Conservation (phyloP, 1,140 invertebrate genomes). For the Trigoniulus corallinus region DNA sequence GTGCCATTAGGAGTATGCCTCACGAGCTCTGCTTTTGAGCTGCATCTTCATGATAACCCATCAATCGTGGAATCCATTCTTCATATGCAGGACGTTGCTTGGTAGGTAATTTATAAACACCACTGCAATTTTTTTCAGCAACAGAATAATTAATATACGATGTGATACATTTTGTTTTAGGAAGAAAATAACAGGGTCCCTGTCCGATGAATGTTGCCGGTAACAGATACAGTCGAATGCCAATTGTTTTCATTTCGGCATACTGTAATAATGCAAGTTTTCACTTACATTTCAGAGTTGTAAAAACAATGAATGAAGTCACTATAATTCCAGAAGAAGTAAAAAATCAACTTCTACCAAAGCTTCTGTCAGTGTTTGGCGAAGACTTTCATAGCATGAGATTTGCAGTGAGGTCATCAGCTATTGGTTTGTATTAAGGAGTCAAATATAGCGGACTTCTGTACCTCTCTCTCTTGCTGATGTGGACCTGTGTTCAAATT, state of each 20-base stretch:
- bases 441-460: background rate
- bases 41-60: background rate
- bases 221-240: background rate
- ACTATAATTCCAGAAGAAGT: background rate
- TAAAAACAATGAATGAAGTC: background rate
- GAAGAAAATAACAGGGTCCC: background rate
- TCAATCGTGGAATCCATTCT: background rate
- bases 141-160: background rate
- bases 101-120: background rate
- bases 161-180: background rate
- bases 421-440: constrained; percentile 29
- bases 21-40: background rate
- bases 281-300: background rate
- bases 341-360: background rate
- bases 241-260: background rate
- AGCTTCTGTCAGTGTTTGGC: background rate
- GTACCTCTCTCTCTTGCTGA: background rate
- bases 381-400: background rate
- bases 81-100: background rate
- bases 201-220: background rate
- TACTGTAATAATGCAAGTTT: background rate
- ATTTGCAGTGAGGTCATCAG: constrained; percentile 42
- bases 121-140: background rate
- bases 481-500: background rate
- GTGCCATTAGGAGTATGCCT: background rate